phyloP scores from a whole-genome alignment of 2,113 vertebrate genomes.

The Argyrosomus japonicus region DNA sequence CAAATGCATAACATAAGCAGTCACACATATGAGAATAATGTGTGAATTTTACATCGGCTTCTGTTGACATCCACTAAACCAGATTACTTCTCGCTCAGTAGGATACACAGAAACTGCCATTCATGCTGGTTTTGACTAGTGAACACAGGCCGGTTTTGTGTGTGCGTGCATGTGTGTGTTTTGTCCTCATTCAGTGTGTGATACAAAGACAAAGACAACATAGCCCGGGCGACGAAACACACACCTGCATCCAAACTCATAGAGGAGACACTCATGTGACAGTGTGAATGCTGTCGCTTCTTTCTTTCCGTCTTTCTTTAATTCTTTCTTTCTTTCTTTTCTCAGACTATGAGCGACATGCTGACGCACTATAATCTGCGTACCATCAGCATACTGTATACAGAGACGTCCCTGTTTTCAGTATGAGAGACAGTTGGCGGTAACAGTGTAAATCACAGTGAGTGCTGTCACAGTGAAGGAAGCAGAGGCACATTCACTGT shows the following conservation, averaged over 20 bases:
- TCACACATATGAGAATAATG: no score
- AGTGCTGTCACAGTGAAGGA: slow-evolving; percentile 69
- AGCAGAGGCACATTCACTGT: slow-evolving; percentile 77
- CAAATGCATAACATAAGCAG: not conserved
- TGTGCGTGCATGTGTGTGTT: slow-evolving; percentile 17
- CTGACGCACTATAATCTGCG: slow-evolving; percentile 56
- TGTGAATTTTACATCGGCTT: not conserved
- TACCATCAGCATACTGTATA: slow-evolving; percentile 61
- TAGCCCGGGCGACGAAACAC: slow-evolving; percentile 52
- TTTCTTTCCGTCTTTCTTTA: slow-evolving; percentile 46
- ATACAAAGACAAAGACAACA: slow-evolving; percentile 52
- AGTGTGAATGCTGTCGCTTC: slow-evolving; percentile 67
- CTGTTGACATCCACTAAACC: not conserved
- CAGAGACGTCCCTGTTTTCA: slow-evolving; percentile 68
- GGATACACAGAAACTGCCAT: slow-evolving; percentile 12
- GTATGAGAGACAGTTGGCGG: slow-evolving; percentile 68
- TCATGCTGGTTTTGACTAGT: slow-evolving; percentile 5
- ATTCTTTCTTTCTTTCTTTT: slow-evolving; percentile 42
- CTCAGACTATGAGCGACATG: slow-evolving; percentile 48
- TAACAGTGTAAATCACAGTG: slow-evolving; percentile 72
- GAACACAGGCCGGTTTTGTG: slow-evolving; percentile 39
- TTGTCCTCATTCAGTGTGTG: slow-evolving; percentile 45
- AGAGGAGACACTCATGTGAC: slow-evolving; percentile 67
- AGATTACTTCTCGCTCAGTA: not conserved
- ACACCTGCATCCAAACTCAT: slow-evolving; percentile 72